Percentiles rank a stretch among this genome's conserved stretches.
These are phyloP conservation scores for Carollia perspicillata DNA, from an alignment of 2,113 vertebrate genomes.

Conservation along the genomic window DNA sequence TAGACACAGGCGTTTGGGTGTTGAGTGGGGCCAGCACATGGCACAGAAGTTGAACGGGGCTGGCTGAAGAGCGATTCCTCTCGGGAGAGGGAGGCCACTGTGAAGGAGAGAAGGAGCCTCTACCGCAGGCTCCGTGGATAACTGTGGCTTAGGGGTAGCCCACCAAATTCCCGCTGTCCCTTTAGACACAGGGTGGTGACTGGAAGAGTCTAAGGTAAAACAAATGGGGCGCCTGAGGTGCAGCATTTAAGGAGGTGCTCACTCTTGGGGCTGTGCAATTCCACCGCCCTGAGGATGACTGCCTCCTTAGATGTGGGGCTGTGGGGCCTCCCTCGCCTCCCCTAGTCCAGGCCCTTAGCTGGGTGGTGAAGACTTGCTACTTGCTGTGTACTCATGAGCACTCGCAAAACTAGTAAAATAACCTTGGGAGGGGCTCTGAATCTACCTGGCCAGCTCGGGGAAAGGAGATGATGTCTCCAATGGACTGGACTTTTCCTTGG, in stretches of 20 bases:
- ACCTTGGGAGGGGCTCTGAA: neutral
- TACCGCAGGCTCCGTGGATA: neutral
- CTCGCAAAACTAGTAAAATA: too few species aligned
- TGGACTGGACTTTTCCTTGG: neutral
- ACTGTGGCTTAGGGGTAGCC: neutral
- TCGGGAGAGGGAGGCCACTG: neutral
- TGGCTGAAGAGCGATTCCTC: neutral
- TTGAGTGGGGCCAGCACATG: neutral
- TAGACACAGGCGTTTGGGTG: neutral
- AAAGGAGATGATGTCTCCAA: neutral
- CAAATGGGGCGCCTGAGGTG: fast-evolving
- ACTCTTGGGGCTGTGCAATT: neutral
- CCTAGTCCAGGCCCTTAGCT: too few species aligned
- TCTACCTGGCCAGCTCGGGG: neutral
- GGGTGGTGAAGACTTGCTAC: too few species aligned
- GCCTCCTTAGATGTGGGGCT: neutral
- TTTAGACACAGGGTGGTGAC: neutral
- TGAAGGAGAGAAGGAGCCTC: neutral
- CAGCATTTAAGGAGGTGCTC: neutral
- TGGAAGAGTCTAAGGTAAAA: neutral
- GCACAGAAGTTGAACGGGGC: neutral
- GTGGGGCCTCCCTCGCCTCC: neutral
- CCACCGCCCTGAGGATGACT: neutral
- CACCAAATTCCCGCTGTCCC: neutral
- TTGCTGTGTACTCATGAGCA: neutral